Conservation (phyloP, 1,140 invertebrate genomes). For the Aricia agestis region DNA sequence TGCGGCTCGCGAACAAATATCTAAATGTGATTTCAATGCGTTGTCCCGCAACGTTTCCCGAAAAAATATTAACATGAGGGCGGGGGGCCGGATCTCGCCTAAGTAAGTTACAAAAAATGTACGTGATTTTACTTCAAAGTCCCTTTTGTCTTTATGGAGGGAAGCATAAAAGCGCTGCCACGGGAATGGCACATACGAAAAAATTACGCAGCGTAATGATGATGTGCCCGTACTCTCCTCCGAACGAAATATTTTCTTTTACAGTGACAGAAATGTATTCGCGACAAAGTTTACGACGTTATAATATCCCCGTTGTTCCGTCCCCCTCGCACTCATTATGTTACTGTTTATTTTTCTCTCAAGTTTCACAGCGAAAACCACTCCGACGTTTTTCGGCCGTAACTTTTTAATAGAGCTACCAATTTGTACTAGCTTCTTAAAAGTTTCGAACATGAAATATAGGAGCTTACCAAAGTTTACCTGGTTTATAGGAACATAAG, state of each 20-base stretch:
- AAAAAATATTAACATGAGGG: constrained; percentile 75
- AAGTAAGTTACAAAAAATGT: constrained; percentile 76
- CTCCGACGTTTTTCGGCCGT: constrained; percentile 31
- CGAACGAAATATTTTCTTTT: constrained; percentile 71
- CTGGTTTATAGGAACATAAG: constrained; percentile 26
- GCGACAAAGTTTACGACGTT: constrained; percentile 47
- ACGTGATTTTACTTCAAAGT: constrained; percentile 76
- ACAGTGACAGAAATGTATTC: constrained; percentile 63
- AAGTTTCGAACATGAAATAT: constrained; percentile 33
- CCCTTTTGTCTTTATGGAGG: constrained; percentile 74
- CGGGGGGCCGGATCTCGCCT: constrained; percentile 61
- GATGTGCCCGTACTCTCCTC: constrained; percentile 69
- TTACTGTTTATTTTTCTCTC: constrained; percentile 36
- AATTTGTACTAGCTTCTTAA: constrained; percentile 36
- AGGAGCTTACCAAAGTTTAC: constrained; percentile 32
- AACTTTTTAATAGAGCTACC: constrained; percentile 38
- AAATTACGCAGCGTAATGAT: constrained; percentile 74
- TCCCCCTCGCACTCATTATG: constrained; percentile 34
- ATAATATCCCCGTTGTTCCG: constrained; percentile 25
- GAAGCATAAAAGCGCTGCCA: constrained; percentile 72
- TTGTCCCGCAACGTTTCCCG: constrained; percentile 73
- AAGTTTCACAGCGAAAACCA: constrained; percentile 28
- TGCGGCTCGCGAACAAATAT: constrained; percentile 71
- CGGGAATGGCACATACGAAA: constrained; percentile 71
- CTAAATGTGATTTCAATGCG: constrained; percentile 75